Evolutionary conservation across 2,797 vertebrate species (phyloP), one percentile per base, ranked within the genome.

Genomic region (Pseudopleuronectes americanus): DNA sequence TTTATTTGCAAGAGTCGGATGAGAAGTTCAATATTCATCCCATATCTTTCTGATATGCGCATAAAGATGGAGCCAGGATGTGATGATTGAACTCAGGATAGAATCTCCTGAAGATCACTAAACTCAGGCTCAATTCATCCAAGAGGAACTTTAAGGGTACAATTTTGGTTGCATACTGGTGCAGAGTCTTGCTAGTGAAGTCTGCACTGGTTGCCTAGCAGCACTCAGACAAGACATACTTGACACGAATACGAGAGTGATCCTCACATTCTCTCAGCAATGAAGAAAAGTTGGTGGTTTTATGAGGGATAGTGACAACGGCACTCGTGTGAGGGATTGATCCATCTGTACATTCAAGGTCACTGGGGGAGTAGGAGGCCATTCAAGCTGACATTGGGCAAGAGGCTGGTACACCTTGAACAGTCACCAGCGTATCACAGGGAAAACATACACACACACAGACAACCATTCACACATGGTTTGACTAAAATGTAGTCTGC

Each of bases 201-300:
- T 57, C 23, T 38, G 36, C 13, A 0, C 36, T 10, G 55, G 70
- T 68, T 68, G 55, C 70, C 51, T 73, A 66, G 64, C 71, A 62
- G 61, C 3, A 0, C 41, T 17, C 41, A 54, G 22, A 62, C 64
- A 16, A 16, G 8, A 31, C 17, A 17, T 60, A 48, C 45, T 48
- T 48, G 19, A 52, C 21, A 24, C 36, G 4, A 16, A 47, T 1
- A n/a, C 2, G 26, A n/a, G 23, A 26, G 12, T 2, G 13, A 13
- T 31, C 8, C 12, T 33, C 9, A 3, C 19, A 12, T n/a, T 3
- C 21, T 23, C 21, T 36, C 9, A 57, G 12, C 12, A 8, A 23
- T 10, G 22, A 24, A 58, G 14, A 21, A 13, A 24, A 43, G 8
- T 3, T 14, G 22, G 10, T 33, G 1, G 31, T 55, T 55, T 12